A percentile compares a stretch with the other conserved stretches of the same genome.
Conservation (phyloP, 2,888 invertebrate genomes). For the Autographa pulchrina region DNA sequence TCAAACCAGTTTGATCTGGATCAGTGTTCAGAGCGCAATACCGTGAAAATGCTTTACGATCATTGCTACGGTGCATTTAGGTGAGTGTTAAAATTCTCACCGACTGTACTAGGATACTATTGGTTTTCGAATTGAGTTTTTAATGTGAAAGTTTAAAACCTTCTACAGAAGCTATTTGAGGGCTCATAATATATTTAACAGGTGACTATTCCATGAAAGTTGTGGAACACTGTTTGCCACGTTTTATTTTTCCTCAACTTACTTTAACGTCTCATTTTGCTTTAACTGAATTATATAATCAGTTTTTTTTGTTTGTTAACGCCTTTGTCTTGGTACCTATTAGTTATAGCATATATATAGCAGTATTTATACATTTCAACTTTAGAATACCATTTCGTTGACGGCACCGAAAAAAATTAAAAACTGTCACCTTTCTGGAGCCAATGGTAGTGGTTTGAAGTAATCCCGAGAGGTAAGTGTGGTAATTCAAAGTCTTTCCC, state of each 20-base stretch:
- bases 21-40: conserved; percentile 70
- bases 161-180: background rate
- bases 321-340: too few species aligned
- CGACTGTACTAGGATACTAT: conserved; percentile 56
- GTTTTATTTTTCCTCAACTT: background rate
- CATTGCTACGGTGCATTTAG: conserved; percentile 76
- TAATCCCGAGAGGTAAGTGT: conserved; percentile 59
- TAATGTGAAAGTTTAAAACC: conserved; percentile 17
- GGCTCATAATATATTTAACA: background rate
- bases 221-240: background rate
- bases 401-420: background rate
- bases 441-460: conserved; percentile 49
- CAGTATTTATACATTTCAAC: background rate
- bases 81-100: conserved; percentile 79
- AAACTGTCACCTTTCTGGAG: conserved; percentile 8
- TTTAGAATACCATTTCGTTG: background rate
- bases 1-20: conserved; percentile 68
- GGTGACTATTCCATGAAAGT: background rate
- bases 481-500: conserved; percentile 62
- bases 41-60: conserved; percentile 81
- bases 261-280: background rate
- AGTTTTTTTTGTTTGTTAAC: too few species aligned
- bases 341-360: too few species aligned
- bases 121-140: conserved; percentile 42
- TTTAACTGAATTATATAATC: background rate